Base-by-base conservation (phyloP, 2,888 invertebrate genomes). In the Acanthosepion lycidas region DNA sequence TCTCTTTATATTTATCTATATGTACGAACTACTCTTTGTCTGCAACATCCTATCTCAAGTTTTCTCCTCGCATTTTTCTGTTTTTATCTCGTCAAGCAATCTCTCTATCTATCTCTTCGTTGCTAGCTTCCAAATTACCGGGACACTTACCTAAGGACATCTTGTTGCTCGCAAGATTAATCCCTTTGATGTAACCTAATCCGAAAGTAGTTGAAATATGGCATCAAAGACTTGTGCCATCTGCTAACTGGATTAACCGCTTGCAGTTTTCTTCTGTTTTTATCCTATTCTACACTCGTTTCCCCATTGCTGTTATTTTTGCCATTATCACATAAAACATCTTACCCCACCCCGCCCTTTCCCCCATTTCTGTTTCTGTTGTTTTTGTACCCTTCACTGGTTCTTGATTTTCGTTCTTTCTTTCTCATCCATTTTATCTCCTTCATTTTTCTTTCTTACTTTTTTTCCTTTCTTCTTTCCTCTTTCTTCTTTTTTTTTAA, bases 91-190 rank as follows among this genome's bases (percentile, higher is more conserved):
- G 26, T 78, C n/a, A 6, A 78, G 26, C 28, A 78, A 78, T 78
- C 6, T 78, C 28, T 78, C 28, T 59, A 59, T 59, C 59, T 59
- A 59, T 23, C 23, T 23, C 12, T n/a, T 78, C n/a, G n/a, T 78
- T 78, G n/a, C 15, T n/a, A 78, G n/a, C 78, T 78, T 9, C n/a
- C 78, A 78, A 78, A 78, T 78, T 78, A n/a, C n/a, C n/a, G 78
- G n/a, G 78, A 78, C 78, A 78, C 78, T 78, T 78, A 78, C 78
- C 78, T 78, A 78, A 78, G 78, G 78, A 78, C 78, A 78, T 78
- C 78, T 78, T 78, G n/a, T 78, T n/a, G 78, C 78, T 78, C 78
- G 78, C 78, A 78, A 78, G 78, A 78, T 78, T 78, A 78, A 78
- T 78, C 78, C 78, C n/a, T 78, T 78, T n/a, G 78, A 78, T 78